Conservation (phyloP, 2,888 invertebrate species). For the Ormyrus rosae region DNA sequence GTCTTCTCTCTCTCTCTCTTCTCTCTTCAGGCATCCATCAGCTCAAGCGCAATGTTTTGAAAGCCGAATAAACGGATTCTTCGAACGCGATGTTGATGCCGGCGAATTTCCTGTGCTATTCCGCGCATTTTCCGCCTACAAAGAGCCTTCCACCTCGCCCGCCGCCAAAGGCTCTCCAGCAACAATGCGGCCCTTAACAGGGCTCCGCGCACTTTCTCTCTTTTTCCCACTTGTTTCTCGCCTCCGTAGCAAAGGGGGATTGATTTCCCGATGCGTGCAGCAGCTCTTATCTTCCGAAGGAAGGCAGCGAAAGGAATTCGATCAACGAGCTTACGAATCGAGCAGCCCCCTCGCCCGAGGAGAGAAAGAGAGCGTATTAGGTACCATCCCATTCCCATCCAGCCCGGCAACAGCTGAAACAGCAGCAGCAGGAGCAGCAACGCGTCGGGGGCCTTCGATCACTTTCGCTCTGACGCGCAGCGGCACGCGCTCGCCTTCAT, state of each 20-base stretch:
- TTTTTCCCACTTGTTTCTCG: not conserved
- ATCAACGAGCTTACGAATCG: slow-evolving; percentile 28
- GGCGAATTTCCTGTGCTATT: too few species aligned
- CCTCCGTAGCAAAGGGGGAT: not conserved
- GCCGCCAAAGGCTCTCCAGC: not conserved
- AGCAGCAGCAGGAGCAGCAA: slow-evolving; percentile 22
- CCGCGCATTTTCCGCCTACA: not conserved
- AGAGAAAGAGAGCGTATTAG: too few species aligned
- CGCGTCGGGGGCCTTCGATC: slow-evolving; percentile 35
- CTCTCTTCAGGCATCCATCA: too few species aligned
- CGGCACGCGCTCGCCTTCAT: slow-evolving; percentile 18
- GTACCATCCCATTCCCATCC: not conserved
- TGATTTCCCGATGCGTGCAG: slow-evolving; percentile 14
- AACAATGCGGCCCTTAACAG: slow-evolving; percentile 14
- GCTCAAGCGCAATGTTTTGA: not conserved
- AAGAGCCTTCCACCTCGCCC: not conserved
- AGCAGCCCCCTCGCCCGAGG: too few species aligned
- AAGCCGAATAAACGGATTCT: slow-evolving; percentile 17
- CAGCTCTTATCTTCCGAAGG: slow-evolving; percentile 31
- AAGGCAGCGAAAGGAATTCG: slow-evolving; percentile 42
- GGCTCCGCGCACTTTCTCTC: not conserved
- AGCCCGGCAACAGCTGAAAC: not conserved
- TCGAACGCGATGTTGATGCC: not conserved
- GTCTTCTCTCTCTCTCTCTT: not conserved
- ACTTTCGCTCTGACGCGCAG: slow-evolving; percentile 26